A percentile compares a stretch with the other conserved stretches of the same genome.
These are phyloP conservation scores for Harpagifer antarcticus DNA, from an alignment of 2,797 vertebrate genomes.

Conservation along the genomic window DNA sequence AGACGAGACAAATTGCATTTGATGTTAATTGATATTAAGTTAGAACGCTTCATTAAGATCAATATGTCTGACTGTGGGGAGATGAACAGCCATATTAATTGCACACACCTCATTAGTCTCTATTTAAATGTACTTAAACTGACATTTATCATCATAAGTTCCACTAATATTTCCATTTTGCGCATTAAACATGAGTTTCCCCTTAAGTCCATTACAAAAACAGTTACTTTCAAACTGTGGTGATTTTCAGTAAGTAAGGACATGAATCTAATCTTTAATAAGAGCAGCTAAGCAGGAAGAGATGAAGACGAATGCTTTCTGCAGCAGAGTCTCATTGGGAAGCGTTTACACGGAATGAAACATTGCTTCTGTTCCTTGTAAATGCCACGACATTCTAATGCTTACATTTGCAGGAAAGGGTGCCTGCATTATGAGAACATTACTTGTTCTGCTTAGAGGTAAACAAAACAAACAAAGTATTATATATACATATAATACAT, in stretches of 20 bases:
- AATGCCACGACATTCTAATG: conserved; percentile 13
- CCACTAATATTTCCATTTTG: conserved; percentile 6
- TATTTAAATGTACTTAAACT: neutral
- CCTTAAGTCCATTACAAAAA: neutral
- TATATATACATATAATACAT: too few relatives aligned
- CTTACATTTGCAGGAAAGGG: neutral
- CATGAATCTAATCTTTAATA: conserved; percentile 53
- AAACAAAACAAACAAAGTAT: too few relatives aligned
- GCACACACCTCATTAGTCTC: too few relatives aligned
- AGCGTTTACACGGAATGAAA: conserved; percentile 11
- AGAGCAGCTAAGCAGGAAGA: conserved; percentile 31
- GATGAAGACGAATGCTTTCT: conserved; percentile 42
- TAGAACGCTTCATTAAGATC: neutral
- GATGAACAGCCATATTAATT: too few relatives aligned
- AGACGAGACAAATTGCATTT: neutral
- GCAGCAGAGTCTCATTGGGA: neutral
- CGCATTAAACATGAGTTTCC: conserved; percentile 8
- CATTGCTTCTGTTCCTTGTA: conserved; percentile 13
- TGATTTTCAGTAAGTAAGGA: conserved; percentile 46
- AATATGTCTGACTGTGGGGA: neutral
- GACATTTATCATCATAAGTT: conserved; percentile 17
- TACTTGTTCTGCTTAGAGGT: neutral
- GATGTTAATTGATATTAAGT: neutral
- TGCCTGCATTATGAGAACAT: neutral
- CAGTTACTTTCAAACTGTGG: conserved; percentile 47